Evolutionary conservation across 2,113 vertebrate genomes (phyloP).

Genomic region (Thinocorus orbignyianus): DNA sequence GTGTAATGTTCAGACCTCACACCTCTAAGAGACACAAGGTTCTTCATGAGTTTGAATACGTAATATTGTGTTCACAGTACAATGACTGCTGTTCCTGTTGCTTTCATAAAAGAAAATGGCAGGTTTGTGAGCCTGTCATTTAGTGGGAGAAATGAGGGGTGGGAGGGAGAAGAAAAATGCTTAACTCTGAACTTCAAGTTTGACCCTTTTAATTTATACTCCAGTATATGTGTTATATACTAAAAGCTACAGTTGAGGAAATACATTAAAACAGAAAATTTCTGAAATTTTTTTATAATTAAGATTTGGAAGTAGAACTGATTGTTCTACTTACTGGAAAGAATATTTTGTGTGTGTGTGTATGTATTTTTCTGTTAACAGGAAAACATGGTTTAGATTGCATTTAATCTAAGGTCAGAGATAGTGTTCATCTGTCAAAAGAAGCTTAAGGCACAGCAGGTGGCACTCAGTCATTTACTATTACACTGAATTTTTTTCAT

Average conservation of each 20-base stretch:
- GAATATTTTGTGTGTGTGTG: neutral
- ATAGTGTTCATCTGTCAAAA: neutral
- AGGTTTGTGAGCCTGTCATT: neutral
- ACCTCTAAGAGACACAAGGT: neutral
- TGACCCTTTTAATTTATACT: neutral
- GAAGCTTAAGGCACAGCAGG: neutral
- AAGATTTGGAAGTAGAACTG: neutral
- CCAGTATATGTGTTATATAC: neutral
- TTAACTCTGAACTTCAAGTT: neutral
- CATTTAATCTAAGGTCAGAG: neutral
- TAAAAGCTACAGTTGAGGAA: neutral
- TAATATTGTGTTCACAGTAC: neutral
- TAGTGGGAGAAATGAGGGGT: neutral
- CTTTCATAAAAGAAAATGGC: neutral
- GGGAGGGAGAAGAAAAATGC: neutral
- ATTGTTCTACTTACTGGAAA: neutral
- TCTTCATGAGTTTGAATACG: neutral
- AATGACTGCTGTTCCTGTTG: neutral
- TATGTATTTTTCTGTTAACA: neutral
- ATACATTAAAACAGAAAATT: neutral
- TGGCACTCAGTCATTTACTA: slow-evolving; percentile 34
- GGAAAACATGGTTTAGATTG: neutral
- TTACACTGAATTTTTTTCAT: neutral
- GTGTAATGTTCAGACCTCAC: neutral
- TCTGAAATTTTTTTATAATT: neutral